A percentile compares a stretch with the other conserved stretches of the same genome.
Evolutionary conservation across 2,888 invertebrate species (phyloP).

Genomic region (Hybos culiciformis): DNA sequence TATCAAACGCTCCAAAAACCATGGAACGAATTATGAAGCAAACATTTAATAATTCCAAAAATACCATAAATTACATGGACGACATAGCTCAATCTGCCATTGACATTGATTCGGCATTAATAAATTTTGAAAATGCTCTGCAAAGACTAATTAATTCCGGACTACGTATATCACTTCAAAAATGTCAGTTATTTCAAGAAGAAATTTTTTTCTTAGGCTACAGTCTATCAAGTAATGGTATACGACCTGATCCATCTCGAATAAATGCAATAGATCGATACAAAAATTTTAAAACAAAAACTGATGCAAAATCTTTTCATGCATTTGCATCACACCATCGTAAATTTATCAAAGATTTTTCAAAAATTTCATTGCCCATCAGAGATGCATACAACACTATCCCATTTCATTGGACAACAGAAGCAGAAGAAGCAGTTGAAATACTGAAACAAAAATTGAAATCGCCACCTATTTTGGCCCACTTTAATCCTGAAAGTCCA

Average conservation of each 20-base stretch:
- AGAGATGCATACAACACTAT: neutral
- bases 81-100: neutral
- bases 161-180: neutral
- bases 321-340: neutral
- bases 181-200: too few species aligned
- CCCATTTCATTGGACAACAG: slow-evolving; percentile 1
- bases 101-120: neutral
- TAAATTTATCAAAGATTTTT: slow-evolving; percentile 2
- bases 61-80: neutral
- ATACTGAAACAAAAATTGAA: too few species aligned
- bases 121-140: neutral
- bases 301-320: too few species aligned
- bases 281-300: too few species aligned
- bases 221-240: too few species aligned
- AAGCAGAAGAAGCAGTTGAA: neutral
- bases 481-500: neutral
- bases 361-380: slow-evolving; percentile 3
- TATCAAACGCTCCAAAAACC: neutral
- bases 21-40: neutral
- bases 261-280: too few species aligned
- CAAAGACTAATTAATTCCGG: neutral
- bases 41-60: neutral
- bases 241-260: too few species aligned
- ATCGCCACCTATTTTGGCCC: neutral
- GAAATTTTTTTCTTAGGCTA: neutral